Base-by-base conservation (phyloP, 2,113 vertebrate genomes). In the Nycticryphes semicollaris region DNA sequence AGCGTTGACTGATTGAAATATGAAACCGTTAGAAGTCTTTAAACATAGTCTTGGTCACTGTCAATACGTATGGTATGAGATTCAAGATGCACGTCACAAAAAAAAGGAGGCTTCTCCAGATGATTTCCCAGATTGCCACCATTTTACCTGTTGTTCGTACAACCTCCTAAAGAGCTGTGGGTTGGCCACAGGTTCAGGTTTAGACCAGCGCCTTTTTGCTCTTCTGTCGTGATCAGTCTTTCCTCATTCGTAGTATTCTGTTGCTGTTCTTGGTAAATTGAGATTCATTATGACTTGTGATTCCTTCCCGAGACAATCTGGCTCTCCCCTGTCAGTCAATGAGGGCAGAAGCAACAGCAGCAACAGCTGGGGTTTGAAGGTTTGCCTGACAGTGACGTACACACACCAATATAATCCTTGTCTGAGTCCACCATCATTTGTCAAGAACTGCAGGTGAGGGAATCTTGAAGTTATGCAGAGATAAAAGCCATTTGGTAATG, bases 121-220 rank as follows among this genome's bases (percentile, higher is more conserved):
- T 2, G 2, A 7, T 47, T 84, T 93, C 80, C 59, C 83, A 91
- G 69, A 64, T 9, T 84, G 62, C 37, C 73, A 92, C 62, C 53
- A 41, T 96, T 92, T 92, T 93, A 94, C 92, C 95, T 93, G 84
- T 68, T 92, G 31, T 73, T 87, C 31, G 75, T 7, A 82, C 74
- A 96, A 87, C 89, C 77, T 83, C 91, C 48, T 59, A 89, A 75
- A 84, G 57, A 92, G 81, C 50, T 76, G 62, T 59, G 50, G 23
- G 21, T 14, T 68, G 23, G 45, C 59, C 74, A 84, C 22, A 87
- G 57, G 78, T 66, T 78, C 56, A 33, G 18, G 20, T 79, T 87
- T 87, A 92, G 48, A 73, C 23, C 83, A 89, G 62, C 7, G 19
- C 31, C 70, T 67, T 76, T 66, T 77, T 24, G 41, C n/a, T 91